phyloP scores from a whole-genome alignment of 2,113 vertebrate genomes.

The Festucalex cinctus region DNA sequence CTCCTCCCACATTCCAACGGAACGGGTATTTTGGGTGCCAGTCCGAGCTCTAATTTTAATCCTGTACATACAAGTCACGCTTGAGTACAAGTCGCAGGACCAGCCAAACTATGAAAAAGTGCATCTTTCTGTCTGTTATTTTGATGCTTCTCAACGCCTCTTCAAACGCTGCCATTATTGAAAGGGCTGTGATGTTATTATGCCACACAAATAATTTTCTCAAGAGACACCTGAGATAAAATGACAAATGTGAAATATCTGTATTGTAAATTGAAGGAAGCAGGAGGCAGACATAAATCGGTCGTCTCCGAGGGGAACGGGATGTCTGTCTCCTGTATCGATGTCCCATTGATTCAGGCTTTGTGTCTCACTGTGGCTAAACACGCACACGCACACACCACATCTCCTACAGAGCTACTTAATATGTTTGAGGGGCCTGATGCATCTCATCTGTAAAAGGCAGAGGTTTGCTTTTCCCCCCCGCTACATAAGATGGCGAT shows the following conservation, averaged over 20 bases:
- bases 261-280: constrained; percentile 35
- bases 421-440: constrained; percentile 63
- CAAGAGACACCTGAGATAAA: constrained; percentile 15
- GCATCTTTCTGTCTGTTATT: not conserved
- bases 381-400: constrained; percentile 2
- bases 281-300: constrained; percentile 39
- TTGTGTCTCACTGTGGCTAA: constrained; percentile 54
- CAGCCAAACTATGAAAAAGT: too few relatives aligned
- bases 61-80: too few relatives aligned
- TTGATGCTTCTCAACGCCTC: not conserved
- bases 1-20: too few relatives aligned
- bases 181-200: not conserved
- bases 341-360: constrained; percentile 70
- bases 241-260: constrained; percentile 23
- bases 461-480: constrained; percentile 51
- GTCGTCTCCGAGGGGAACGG: constrained; percentile 43
- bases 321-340: constrained; percentile 61
- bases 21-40: too few relatives aligned
- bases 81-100: too few relatives aligned
- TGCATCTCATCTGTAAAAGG: constrained; percentile 61
- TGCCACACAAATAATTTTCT: not conserved
- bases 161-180: not conserved
- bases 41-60: too few relatives aligned
- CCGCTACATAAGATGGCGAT: constrained; percentile 56
- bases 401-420: constrained; percentile 64